A percentile compares a stretch with the other conserved stretches of the same genome.
Conservation (phyloP, 2,888 invertebrate genomes). For the Chrysina gloriosa region DNA sequence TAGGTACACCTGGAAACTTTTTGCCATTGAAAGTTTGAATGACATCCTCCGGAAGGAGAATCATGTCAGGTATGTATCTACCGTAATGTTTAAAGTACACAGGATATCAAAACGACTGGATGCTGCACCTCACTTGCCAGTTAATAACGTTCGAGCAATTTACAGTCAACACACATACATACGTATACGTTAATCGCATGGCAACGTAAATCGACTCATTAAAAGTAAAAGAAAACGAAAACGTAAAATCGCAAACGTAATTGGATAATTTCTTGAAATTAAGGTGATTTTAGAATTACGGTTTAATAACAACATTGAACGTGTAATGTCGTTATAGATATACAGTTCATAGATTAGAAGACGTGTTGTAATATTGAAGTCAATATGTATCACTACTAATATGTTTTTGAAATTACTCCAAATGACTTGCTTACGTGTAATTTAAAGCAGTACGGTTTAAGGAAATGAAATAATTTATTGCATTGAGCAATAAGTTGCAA, state of each 20-base stretch:
- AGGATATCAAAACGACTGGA: constrained; percentile 9
- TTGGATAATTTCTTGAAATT: not conserved
- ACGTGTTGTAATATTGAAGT: too few relatives aligned
- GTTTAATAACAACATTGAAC: too few relatives aligned
- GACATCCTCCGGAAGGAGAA: constrained; percentile 8
- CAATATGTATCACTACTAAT: too few relatives aligned
- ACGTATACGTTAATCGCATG: too few relatives aligned
- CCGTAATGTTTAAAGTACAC: constrained; percentile 7
- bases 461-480: too few relatives aligned
- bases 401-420: too few relatives aligned
- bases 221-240: not conserved
- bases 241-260: not conserved
- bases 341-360: too few relatives aligned
- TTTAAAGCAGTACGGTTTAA: too few relatives aligned
- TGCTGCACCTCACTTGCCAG: not conserved
- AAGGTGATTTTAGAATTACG: not conserved
- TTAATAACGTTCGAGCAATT: not conserved
- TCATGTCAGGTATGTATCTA: constrained; percentile 4
- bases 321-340: too few relatives aligned
- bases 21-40: constrained; percentile 5
- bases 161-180: not conserved
- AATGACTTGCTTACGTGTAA: too few relatives aligned
- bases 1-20: not conserved
- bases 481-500: too few relatives aligned
- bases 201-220: not conserved